Evolutionary conservation across 2,797 vertebrate species (phyloP).

Genomic region (Hemibagrus guttatus): DNA sequence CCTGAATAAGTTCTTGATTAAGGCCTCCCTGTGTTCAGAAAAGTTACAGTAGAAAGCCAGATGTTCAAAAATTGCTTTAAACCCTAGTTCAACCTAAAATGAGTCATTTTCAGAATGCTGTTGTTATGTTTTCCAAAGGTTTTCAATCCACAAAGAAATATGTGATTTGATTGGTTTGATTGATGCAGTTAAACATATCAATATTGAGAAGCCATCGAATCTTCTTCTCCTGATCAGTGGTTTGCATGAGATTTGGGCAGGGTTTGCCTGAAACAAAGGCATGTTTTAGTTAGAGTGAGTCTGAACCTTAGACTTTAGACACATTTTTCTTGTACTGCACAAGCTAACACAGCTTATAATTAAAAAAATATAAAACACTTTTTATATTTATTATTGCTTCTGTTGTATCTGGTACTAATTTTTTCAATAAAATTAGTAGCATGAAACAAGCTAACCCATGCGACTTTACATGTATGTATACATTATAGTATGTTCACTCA

Average conservation of each 20-base stretch:
- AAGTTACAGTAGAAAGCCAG: background rate
- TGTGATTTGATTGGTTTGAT: background rate
- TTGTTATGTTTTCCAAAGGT: background rate
- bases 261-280: background rate
- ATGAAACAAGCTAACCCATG: background rate
- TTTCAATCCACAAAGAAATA: background rate
- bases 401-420: background rate
- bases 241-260: background rate
- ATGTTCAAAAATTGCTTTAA: background rate
- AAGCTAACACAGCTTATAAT: background rate
- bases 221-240: background rate
- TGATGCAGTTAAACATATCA: background rate
- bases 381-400: background rate
- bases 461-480: background rate
- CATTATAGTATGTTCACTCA: background rate
- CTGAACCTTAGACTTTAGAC: background rate
- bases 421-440: background rate
- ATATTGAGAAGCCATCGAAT: background rate
- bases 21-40: too few species aligned
- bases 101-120: background rate
- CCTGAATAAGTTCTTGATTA: too few species aligned
- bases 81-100: background rate
- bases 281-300: background rate
- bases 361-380: too few species aligned
- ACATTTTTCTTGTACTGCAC: background rate